Evolutionary conservation across 2,888 invertebrate genomes (phyloP).

Genomic region (Theodoxus fluviatilis): DNA sequence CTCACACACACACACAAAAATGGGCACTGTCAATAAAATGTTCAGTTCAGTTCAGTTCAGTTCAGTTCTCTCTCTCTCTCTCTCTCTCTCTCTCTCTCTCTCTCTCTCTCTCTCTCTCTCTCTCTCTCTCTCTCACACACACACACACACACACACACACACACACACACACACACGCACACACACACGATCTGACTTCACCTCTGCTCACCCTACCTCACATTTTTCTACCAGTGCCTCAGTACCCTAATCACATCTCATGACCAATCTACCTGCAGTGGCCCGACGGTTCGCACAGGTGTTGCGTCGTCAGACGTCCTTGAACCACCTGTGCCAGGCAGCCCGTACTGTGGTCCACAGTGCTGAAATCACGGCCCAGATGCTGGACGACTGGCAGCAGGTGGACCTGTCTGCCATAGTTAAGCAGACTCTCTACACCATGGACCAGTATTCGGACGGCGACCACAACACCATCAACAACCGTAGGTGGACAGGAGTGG

Average conservation of each 20-base stretch:
- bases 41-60: not conserved
- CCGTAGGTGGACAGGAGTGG: no score
- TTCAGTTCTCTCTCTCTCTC: not conserved
- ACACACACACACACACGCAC: constrained; percentile 1
- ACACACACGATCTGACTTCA: not conserved
- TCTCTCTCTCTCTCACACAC: not conserved
- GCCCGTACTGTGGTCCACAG: constrained; percentile 66
- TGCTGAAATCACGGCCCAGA: constrained; percentile 65
- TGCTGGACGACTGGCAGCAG: constrained; percentile 67
- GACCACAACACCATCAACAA: constrained; percentile 59
- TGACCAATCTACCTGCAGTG: no score
- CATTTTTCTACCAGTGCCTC: not conserved
- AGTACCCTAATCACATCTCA: not conserved
- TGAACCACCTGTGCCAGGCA: constrained; percentile 68
- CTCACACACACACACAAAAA: not conserved
- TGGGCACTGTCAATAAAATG: not conserved
- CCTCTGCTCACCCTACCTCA: not conserved
- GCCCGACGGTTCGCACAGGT: constrained; percentile 65
- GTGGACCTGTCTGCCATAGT: constrained; percentile 65
- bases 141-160: not conserved
- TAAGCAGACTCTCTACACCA: constrained; percentile 65
- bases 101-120: constrained; percentile 21
- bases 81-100: constrained; percentile 17
- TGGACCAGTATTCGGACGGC: constrained; percentile 58
- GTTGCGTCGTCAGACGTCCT: constrained; percentile 66